Conservation (phyloP, 2,113 vertebrate genomes). For the Oreochromis aureus region DNA sequence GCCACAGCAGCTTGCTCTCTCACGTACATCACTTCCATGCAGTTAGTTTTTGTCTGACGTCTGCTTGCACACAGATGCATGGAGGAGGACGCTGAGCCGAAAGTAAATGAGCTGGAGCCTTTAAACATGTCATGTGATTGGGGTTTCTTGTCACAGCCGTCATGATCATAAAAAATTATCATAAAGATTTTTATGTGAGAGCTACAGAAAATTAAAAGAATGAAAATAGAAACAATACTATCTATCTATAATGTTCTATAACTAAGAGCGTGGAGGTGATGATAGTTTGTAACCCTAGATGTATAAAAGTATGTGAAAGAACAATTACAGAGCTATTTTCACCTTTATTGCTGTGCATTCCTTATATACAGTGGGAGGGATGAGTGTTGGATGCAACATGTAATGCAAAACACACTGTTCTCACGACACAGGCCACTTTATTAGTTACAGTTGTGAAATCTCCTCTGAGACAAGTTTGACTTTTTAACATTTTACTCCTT, state of each 20-base stretch:
- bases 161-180: neutral
- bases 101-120: neutral
- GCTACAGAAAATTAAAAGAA: neutral
- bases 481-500: rapidly evolving
- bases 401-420: neutral
- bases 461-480: rapidly evolving
- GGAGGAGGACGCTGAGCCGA: neutral
- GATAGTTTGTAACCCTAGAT: neutral
- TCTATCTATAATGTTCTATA: neutral
- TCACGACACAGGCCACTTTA: neutral
- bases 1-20: neutral
- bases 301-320: neutral
- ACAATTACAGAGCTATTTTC: rapidly evolving
- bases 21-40: neutral
- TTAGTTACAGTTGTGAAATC: neutral
- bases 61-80: neutral
- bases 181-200: neutral
- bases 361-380: rapidly evolving
- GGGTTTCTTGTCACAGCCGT: neutral
- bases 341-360: neutral
- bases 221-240: neutral
- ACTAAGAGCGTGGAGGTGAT: neutral
- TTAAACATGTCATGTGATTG: rapidly evolving
- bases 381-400: neutral
- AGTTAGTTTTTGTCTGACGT: neutral